Evolutionary conservation across 2,113 vertebrate species (phyloP), one percentile per base, ranked within the genome.

Genomic region (Phalacrocorax carbo): DNA sequence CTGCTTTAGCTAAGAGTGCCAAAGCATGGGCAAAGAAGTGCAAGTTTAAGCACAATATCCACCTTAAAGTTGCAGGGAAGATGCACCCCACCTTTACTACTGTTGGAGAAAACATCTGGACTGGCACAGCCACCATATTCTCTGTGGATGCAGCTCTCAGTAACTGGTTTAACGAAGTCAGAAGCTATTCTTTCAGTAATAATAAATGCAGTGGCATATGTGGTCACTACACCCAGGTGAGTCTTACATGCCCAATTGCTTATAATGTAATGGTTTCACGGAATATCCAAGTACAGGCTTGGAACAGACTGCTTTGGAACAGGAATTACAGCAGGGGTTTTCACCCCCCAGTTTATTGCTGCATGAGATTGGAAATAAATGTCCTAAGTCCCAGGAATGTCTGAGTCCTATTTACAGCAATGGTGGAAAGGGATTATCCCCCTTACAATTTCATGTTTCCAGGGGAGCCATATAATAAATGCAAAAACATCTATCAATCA

Each of bases 21-120:
- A 98, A 96, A 95, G 97, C 97, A 3, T 98, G 98, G 98, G 98
- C 98, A 11, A 97, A 97, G 81, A 98, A 95, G 55, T 98, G 98
- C 96, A 60, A 54, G 22, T 92, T 93, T 94, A 5, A 73, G 23
- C 96, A 82, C 88, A 98, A 98, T 32, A 40, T 0, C 55, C 81
- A 98, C 73, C 96, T 98, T 83, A n/a, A 97, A 92, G 36, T 75
- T 4, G 26, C 21, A 5, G 12, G 79, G 8, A 97, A 95, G 92
- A 65, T 88, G 75, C 98, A 98, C 62, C 97, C 98, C 73, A 83
- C 11, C 34, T 98, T 98, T 91, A 48, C 26, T 40, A 5, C 42
- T 44, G 66, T 98, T 80, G 98, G 98, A 90, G 98, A 98, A 97
- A 98, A 98, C 76, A 98, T 98, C 49, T 98, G 98, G 97, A 94